A percentile compares a stretch with the other conserved stretches of the same genome.
These are phyloP conservation scores for Macrosteles quadrilineatus DNA, from an alignment of 1,140 invertebrate genomes.

Conservation along the genomic window DNA sequence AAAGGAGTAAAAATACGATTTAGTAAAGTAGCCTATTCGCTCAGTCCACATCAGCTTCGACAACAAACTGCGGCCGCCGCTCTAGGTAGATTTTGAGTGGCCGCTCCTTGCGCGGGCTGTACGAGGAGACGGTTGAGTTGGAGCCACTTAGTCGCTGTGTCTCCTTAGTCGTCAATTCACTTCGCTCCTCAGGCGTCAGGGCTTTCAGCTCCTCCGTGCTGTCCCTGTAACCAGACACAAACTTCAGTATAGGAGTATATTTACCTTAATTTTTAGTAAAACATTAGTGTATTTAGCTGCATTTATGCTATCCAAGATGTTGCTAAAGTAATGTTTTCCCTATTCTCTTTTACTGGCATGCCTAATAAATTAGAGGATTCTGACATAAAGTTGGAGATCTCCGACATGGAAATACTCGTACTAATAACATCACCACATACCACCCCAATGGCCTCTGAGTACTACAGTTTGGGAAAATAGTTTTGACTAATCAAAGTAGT, in stretches of 20 bases:
- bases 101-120: slow-evolving; percentile 64
- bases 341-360: too few relatives aligned
- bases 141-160: slow-evolving; percentile 50
- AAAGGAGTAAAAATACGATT: neutral
- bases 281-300: neutral
- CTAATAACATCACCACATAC: too few relatives aligned
- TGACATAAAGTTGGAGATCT: too few relatives aligned
- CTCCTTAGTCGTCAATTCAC: slow-evolving; percentile 62
- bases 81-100: slow-evolving; percentile 76
- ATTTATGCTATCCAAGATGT: neutral
- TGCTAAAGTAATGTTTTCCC: too few relatives aligned
- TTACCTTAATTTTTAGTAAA: neutral
- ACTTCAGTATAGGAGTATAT: slow-evolving; percentile 1
- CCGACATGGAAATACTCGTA: too few relatives aligned
- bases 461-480: too few relatives aligned
- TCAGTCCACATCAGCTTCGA: slow-evolving; percentile 32
- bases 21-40: neutral
- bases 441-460: too few relatives aligned
- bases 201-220: slow-evolving; percentile 59
- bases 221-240: slow-evolving; percentile 61
- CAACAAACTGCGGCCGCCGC: slow-evolving; percentile 36
- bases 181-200: slow-evolving; percentile 61
- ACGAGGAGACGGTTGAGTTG: slow-evolving; percentile 51
- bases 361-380: neutral
- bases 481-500: too few relatives aligned